Conservation (phyloP, 2,797 vertebrate species). For the Fistularia tabacaria region DNA sequence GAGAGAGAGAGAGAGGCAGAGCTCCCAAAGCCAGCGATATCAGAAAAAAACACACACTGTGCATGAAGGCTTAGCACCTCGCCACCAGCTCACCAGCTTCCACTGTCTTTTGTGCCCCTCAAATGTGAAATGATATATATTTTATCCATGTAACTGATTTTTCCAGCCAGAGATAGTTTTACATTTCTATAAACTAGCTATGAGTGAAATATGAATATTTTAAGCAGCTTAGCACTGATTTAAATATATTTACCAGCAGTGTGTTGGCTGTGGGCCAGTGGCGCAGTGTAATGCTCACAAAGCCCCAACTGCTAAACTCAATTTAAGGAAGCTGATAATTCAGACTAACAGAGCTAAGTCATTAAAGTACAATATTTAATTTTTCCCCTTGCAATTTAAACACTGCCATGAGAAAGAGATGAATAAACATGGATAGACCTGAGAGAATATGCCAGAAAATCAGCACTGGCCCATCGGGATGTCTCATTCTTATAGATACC, state of each 20-base stretch:
- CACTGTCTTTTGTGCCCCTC: slow-evolving; percentile 23
- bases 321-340: slow-evolving; percentile 83
- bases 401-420: slow-evolving; percentile 50
- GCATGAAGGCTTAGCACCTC: slow-evolving; percentile 26
- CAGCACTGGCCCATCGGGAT: background rate
- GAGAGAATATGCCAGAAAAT: slow-evolving; percentile 14
- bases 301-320: slow-evolving; percentile 80
- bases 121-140: slow-evolving; percentile 46
- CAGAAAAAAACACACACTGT: slow-evolving; percentile 39
- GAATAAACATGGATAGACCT: slow-evolving; percentile 30
- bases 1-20: slow-evolving; percentile 19
- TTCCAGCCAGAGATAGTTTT: slow-evolving; percentile 79
- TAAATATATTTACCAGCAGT: slow-evolving; percentile 88
- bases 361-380: slow-evolving; percentile 77
- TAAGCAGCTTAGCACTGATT: slow-evolving; percentile 90
- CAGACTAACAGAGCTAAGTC: slow-evolving; percentile 79
- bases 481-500: too few species aligned
- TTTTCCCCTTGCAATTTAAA: slow-evolving; percentile 72
- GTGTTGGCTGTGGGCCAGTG: slow-evolving; percentile 81
- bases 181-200: slow-evolving; percentile 84
- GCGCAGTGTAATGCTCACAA: slow-evolving; percentile 80
- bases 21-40: slow-evolving; percentile 49
- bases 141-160: slow-evolving; percentile 72
- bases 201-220: slow-evolving; percentile 88
- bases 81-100: slow-evolving; percentile 25